A percentile compares a stretch with the other conserved stretches of the same genome.
phyloP scores from a whole-genome alignment of 2,888 invertebrate species.

The Coelopa pilipes region DNA sequence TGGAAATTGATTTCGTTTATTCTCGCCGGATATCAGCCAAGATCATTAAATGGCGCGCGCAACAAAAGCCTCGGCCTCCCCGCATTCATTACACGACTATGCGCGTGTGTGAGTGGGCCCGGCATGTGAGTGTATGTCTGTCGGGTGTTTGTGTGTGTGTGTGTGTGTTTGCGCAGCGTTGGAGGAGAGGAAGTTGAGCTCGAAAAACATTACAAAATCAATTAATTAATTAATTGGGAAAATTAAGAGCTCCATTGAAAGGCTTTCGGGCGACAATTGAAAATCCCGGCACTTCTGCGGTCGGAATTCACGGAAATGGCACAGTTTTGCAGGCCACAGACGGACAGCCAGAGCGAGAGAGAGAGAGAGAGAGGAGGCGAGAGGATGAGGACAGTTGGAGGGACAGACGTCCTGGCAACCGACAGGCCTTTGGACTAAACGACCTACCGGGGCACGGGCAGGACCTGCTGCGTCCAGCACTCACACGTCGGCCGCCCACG shows the following conservation, averaged over 20 bases:
- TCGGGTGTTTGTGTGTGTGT: no score
- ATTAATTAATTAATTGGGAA: slow-evolving; percentile 62
- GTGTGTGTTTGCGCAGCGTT: background rate
- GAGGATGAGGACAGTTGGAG: background rate
- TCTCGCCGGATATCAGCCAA: slow-evolving; percentile 14
- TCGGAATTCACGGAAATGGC: slow-evolving; percentile 9
- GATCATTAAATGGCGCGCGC: slow-evolving; percentile 30
- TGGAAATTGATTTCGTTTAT: slow-evolving; percentile 36
- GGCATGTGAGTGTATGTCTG: no score
- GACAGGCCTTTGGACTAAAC: background rate
- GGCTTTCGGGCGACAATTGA: slow-evolving; percentile 51
- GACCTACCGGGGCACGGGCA: no score
- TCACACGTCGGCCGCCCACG: no score
- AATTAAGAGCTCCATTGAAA: slow-evolving; percentile 61
- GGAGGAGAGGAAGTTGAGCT: background rate
- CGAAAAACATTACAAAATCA: slow-evolving; percentile 50
- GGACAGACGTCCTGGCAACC: background rate
- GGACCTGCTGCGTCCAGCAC: no score
- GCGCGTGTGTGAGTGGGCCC: no score
- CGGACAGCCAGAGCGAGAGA: background rate
- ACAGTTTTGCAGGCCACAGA: background rate
- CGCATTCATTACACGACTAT: no score
- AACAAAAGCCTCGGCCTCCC: background rate
- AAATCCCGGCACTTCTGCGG: slow-evolving; percentile 32
- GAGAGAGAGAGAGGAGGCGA: background rate